Base-by-base conservation (phyloP, 2,113 vertebrate genomes). In the Cercopithecus mona region DNA sequence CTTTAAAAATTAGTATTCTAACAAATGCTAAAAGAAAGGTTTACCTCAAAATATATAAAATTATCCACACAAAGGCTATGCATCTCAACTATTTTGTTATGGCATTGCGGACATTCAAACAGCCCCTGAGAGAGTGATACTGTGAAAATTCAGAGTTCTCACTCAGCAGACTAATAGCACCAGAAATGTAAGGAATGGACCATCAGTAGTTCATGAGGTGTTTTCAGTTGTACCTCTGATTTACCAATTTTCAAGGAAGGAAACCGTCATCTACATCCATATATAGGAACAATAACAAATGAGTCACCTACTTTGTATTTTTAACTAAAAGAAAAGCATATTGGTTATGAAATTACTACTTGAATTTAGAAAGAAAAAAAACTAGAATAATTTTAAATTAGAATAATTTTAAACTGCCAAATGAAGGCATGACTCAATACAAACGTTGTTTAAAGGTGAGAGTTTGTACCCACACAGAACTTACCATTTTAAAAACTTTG, bases 401-500 rank as follows among this genome's bases (percentile, higher is more conserved):
- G 32, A 61, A 68, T 48, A 81, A 79, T 43, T 82, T 55, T 12
- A 82, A 82, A 66, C 5, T 55, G n/a, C 48, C 38, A 79, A 50
- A 85, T 5, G 35, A 89, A 79, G 52, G 50, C 30, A 38, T 6
- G 22, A 40, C 6, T 87, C 85, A 90, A 61, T 30, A 75, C 1
- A 6, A 38, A 76, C 40, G 17, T 22, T 16, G 16, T 85, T 43
- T 38, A 55, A 86, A 92, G 52, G 32, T 66, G 20, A 90, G n/a
- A 30, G 16, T 2, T 0, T 57, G 18, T 5, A 83, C 6, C 25
- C 55, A 55, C 16, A 17, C 14, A 64, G 59, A 87, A 88, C 94
- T 96, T 95, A 98, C 98, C 94, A n/a, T 96, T 98, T 98, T 97
- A 88, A 99, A 98, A 93, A 98, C 97, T 75, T 97, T 94, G 61